Evolutionary conservation across 2,888 invertebrate genomes (phyloP), one percentile per base, ranked within the genome.

Genomic region (Dasysyrphus tricinctus): DNA sequence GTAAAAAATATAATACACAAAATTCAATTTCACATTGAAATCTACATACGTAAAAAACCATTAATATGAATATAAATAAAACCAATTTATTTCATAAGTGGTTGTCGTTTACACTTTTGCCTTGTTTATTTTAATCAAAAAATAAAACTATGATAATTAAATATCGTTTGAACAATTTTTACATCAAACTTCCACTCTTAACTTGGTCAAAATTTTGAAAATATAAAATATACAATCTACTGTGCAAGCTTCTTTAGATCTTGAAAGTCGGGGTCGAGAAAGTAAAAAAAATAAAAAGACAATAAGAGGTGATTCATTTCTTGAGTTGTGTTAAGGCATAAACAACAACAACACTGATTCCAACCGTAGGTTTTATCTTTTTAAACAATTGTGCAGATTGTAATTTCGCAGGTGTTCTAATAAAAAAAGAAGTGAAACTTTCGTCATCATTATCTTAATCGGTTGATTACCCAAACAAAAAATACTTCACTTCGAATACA

Each of bases 271-370:
- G 47, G 39, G 34, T 37, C 65, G 65, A 24, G 44, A 67, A 67
- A 67, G 49, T 67, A 24, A 24, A 42, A 67, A 49, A 16, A 63
- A 24, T 14, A 42, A 67, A 49, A 16, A 63, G 12, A 34, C 39
- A 51, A 16, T 14, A 14, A 57, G 42, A 34, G 80, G 49, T 85
- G 80, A 85, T 73, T 85, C 84, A 85, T 72, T 14, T 32, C 12
- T 49, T 19, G 49, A 49, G 34, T 34, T 19, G 47, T 67, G 49
- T 51, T 51, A 69, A 42, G 69, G 39, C 69, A 39, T 54, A 39
- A 39, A 19, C 12, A 47, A 65, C 44, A 69, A 29, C n/a, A 54
- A 39, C 51, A 16, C 9, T 39, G 39, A 69, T n/a, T 54, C 0
- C n/a, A n/a, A 29, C 11, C 34, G 29, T 24, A 39, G 54, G 24